Percentiles rank a stretch among this genome's conserved stretches.
phyloP scores from a whole-genome alignment of 2,888 invertebrate genomes.

The Drosophila mettleri region DNA sequence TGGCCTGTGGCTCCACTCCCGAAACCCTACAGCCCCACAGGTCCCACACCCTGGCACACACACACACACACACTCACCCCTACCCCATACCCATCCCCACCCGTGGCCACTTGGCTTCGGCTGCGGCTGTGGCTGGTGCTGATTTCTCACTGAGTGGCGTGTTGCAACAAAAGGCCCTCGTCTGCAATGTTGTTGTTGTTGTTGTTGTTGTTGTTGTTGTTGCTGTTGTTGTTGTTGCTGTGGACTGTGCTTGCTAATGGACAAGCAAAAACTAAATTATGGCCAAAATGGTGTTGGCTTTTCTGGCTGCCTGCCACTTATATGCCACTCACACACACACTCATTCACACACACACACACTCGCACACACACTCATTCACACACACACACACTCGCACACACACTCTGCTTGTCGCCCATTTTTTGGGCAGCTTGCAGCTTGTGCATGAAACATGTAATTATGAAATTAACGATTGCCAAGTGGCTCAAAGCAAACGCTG shows the following conservation, averaged over 20 bases:
- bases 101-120: conserved; percentile 48
- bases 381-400: conserved; percentile 17
- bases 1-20: conserved; percentile 18
- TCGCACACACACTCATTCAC: conserved; percentile 14
- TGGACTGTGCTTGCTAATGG: conserved; percentile 71
- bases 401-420: conserved; percentile 45
- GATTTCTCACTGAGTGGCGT: conserved; percentile 75
- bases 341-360: conserved; percentile 42
- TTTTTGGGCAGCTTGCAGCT: conserved; percentile 51
- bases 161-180: conserved; percentile 70
- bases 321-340: conserved; percentile 73
- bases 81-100: neutral
- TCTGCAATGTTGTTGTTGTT: conserved; percentile 22
- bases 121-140: conserved; percentile 58
- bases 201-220: neutral
- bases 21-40: neutral
- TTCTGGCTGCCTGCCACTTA: conserved; percentile 79
- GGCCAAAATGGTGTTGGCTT: conserved; percentile 82
- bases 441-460: conserved; percentile 84
- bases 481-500: conserved; percentile 74
- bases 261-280: conserved; percentile 80
- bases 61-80: neutral
- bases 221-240: conserved; percentile 22
- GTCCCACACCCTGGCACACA: neutral
- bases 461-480: conserved; percentile 84